Conservation (phyloP, 2,797 vertebrate species). For the Notoglanidium macrostoma region DNA sequence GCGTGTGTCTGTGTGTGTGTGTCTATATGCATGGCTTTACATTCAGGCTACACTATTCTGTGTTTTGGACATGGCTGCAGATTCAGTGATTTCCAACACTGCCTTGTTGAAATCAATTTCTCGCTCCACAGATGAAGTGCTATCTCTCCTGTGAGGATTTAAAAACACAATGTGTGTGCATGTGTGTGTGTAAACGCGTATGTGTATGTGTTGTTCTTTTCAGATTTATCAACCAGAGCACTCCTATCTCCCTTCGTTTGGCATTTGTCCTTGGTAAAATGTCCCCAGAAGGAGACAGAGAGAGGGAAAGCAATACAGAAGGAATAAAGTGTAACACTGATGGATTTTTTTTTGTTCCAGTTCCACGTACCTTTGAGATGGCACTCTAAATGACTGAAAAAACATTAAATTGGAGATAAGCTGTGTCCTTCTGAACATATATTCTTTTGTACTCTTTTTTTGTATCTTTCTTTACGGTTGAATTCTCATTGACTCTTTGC, state of each 20-base stretch:
- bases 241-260: conserved; percentile 40
- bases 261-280: conserved; percentile 49
- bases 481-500: not conserved
- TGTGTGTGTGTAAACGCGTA: conserved; percentile 50
- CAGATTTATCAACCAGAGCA: conserved; percentile 41
- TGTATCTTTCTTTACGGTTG: not conserved
- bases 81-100: conserved; percentile 64
- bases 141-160: conserved; percentile 71
- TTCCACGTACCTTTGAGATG: conserved; percentile 37
- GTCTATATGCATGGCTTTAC: conserved; percentile 47
- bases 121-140: conserved; percentile 74
- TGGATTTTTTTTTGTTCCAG: conserved; percentile 44
- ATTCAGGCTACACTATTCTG: conserved; percentile 60
- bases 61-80: conserved; percentile 70
- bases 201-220: conserved; percentile 62
- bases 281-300: conserved; percentile 37
- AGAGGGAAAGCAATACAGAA: conserved; percentile 25
- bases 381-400: conserved; percentile 14
- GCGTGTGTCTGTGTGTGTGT: not conserved
- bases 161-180: conserved; percentile 49
- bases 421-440: conserved; percentile 10
- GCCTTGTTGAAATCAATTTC: conserved; percentile 77
- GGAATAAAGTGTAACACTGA: conserved; percentile 36
- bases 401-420: conserved; percentile 37
- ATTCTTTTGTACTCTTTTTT: not conserved